Evolutionary conservation across 2,888 invertebrate genomes (phyloP).

Genomic region (Amitus sp.): DNA sequence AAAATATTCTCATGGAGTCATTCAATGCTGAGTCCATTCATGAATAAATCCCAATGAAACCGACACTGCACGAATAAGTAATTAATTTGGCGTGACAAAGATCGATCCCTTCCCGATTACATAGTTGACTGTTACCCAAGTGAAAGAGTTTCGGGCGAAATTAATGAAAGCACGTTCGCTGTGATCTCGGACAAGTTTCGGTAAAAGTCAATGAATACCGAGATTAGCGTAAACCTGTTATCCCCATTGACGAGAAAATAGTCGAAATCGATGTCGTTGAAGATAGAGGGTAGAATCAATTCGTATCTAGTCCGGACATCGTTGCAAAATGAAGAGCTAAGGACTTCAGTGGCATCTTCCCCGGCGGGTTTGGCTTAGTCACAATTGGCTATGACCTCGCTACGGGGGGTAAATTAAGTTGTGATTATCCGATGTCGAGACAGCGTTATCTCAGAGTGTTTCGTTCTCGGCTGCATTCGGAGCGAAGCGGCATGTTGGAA

Average conservation of each 20-base stretch:
- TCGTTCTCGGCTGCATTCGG: slow-evolving; percentile 24
- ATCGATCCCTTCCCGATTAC: no score
- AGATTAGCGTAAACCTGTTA: not conserved
- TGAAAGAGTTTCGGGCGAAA: no score
- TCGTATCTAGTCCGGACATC: slow-evolving; percentile 22
- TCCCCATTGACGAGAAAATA: not conserved
- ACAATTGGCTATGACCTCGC: slow-evolving; percentile 42
- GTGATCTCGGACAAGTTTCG: no score
- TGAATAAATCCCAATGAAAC: not conserved
- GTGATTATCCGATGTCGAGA: slow-evolving; percentile 60
- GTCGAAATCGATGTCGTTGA: not conserved
- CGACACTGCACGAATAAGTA: no score
- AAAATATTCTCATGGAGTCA: not conserved
- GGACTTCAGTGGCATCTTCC: slow-evolving; percentile 17
- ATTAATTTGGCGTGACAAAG: no score
- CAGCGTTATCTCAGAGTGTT: slow-evolving; percentile 16
- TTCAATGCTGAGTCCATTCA: not conserved
- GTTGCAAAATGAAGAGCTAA: slow-evolving; percentile 25
- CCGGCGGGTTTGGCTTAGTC: slow-evolving; percentile 35
- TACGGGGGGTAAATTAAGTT: slow-evolving; percentile 65
- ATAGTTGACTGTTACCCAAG: no score
- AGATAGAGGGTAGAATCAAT: slow-evolving; percentile 16
- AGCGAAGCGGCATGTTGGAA: slow-evolving; percentile 18
- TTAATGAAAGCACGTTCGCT: no score
- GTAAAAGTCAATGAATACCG: no score